A percentile compares a stretch with the other conserved stretches of the same genome.
Evolutionary conservation across 2,797 vertebrate genomes (phyloP).

Genomic region (Mus spretus): DNA sequence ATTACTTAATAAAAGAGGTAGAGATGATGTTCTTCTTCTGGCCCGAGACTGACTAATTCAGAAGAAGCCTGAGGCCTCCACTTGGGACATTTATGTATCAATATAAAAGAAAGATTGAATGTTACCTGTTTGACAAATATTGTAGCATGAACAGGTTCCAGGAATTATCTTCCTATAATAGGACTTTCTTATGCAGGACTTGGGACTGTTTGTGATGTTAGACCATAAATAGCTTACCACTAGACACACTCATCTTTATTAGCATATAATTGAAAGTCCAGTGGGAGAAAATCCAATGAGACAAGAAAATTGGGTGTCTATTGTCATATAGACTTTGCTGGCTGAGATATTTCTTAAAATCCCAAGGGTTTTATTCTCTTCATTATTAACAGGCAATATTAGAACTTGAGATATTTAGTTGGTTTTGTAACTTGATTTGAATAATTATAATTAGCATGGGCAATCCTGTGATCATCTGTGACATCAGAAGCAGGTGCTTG

Average conservation of each 20-base stretch:
- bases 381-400: background rate
- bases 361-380: slow-evolving; percentile 53
- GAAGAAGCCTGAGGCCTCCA: background rate
- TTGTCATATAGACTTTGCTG: background rate
- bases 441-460: background rate
- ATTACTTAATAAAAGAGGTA: background rate
- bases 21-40: background rate
- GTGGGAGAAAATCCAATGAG: slow-evolving; percentile 50
- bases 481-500: background rate
- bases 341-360: background rate
- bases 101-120: background rate
- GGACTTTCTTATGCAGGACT: background rate
- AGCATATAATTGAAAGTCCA: slow-evolving; percentile 43
- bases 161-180: background rate
- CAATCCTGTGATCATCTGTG: background rate
- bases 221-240: background rate
- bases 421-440: slow-evolving; percentile 45
- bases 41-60: background rate
- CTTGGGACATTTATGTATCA: background rate
- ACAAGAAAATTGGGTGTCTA: slow-evolving; percentile 42
- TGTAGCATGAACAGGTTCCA: background rate
- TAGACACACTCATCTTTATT: background rate
- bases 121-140: slow-evolving; percentile 48
- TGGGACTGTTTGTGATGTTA: background rate
- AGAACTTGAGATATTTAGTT: background rate